A percentile compares a stretch with the other conserved stretches of the same genome.
Conservation (phyloP, 2,113 vertebrate genomes). For the Charadrius vociferus region DNA sequence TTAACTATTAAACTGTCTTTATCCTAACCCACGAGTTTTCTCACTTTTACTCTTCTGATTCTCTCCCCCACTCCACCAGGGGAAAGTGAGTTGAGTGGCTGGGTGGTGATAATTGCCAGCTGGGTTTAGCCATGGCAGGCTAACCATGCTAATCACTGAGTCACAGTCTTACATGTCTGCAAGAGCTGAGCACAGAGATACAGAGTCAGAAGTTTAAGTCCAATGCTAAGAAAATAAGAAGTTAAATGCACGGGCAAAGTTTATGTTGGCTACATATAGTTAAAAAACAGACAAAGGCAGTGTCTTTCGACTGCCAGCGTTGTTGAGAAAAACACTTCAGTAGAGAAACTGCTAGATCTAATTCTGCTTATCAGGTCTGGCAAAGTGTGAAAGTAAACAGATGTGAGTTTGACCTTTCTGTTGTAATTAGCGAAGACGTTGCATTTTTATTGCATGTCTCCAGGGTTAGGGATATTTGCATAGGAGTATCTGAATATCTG, state of each 20-base stretch:
- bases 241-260: neutral
- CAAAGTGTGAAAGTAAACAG: neutral
- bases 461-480: neutral
- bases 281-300: neutral
- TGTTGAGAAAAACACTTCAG: neutral
- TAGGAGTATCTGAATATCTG: neutral
- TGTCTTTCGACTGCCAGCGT: neutral
- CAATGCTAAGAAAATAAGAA: neutral
- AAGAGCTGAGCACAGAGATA: neutral
- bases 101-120: neutral
- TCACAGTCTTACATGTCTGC: neutral
- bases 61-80: neutral
- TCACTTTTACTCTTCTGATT: neutral
- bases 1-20: neutral
- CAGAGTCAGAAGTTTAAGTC: neutral
- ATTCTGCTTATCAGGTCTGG: neutral
- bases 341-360: neutral
- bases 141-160: neutral
- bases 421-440: neutral
- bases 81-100: neutral
- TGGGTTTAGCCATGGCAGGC: neutral
- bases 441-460: neutral
- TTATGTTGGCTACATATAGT: neutral
- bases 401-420: constrained; percentile 23
- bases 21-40: neutral